Evolutionary conservation across 2,888 invertebrate genomes (phyloP), one percentile per base, ranked within the genome.

Genomic region (Halocaridina rubra): DNA sequence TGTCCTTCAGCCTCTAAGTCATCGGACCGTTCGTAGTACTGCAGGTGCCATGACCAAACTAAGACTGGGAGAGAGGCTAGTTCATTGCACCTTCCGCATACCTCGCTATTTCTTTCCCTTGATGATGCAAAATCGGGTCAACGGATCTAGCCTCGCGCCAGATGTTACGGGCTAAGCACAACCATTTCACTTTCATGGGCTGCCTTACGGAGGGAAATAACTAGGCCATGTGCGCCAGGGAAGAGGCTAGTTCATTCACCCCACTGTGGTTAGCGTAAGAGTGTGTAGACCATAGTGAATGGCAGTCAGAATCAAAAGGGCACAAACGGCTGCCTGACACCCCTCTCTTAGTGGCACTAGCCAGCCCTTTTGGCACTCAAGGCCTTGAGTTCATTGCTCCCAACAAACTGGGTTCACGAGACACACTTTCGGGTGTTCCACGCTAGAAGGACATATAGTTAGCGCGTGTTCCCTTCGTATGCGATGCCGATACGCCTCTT

Each of bases 111-210:
- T 78, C 81, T 81, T 84, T 84, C 78, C 74, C 72, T 61, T 29
- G 72, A 61, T 77, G 77, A 84, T 71, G 82, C 61, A 84, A 77
- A 84, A 84, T 29, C 82, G 57, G 78, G 82, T 84, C 77, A 84
- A 72, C 81, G 27, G 64, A 30, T n/a, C 78, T 72, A 72, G 77
- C 78, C 77, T 77, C 82, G 82, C 71, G 29, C 13, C 30, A 32
- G 72, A 72, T n/a, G 10, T 24, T 1, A 4, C 2, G 53, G 2
- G n/a, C 75, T 32, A 53, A 64, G 75, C 69, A 75, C 76, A 46
- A 39, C 82, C 78, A 84, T 84, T 84, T 84, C 78, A 78, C 82
- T 84, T 84, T 84, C 82, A 84, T 78, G 82, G 57, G 71, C 77
- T 76, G 71, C 19, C 69, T 46, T 30, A 75, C 80, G 71, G 74